Evolutionary conservation across 2,888 invertebrate species (phyloP).

Genomic region (Tetranychus truncatus): DNA sequence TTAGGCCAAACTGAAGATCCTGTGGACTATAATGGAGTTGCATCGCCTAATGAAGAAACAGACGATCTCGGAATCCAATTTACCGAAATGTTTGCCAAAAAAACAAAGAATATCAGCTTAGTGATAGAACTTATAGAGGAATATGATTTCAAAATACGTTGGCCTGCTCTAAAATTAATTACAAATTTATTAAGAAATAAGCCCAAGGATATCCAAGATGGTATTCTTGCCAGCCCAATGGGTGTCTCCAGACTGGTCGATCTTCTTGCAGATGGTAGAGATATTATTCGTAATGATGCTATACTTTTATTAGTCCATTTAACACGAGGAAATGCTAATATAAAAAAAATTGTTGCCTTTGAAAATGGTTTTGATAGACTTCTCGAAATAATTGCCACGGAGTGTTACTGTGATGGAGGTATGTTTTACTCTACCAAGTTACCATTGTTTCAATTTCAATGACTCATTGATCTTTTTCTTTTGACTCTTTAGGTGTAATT

Average conservation of each 20-base stretch:
- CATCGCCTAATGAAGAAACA: constrained; percentile 14
- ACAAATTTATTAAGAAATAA: constrained; percentile 64
- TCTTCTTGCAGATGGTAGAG: constrained; percentile 71
- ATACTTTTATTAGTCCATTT: constrained; percentile 72
- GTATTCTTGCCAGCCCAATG: constrained; percentile 44
- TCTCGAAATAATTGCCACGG: constrained; percentile 74
- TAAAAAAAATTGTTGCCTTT: constrained; percentile 96
- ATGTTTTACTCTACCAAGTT: constrained; percentile 11
- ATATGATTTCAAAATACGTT: constrained; percentile 78
- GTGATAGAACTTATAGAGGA: constrained; percentile 67
- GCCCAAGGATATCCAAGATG: constrained; percentile 41
- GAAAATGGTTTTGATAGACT: constrained; percentile 93
- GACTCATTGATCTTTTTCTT: background rate
- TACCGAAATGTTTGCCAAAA: constrained; percentile 90
- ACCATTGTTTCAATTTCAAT: constrained; percentile 9
- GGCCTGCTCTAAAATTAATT: constrained; percentile 70
- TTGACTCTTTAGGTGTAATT: constrained; percentile 46
- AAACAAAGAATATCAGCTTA: constrained; percentile 58
- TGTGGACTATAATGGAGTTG: background rate
- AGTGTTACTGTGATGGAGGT: constrained; percentile 82
- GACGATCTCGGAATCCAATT: constrained; percentile 60
- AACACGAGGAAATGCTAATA: constrained; percentile 84
- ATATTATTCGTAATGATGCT: constrained; percentile 87
- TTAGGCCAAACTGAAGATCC: constrained; percentile 15
- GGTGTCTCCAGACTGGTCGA: constrained; percentile 96